Base-by-base conservation (phyloP, 2,888 invertebrate genomes). In the Gymnoscelis rufifasciata region DNA sequence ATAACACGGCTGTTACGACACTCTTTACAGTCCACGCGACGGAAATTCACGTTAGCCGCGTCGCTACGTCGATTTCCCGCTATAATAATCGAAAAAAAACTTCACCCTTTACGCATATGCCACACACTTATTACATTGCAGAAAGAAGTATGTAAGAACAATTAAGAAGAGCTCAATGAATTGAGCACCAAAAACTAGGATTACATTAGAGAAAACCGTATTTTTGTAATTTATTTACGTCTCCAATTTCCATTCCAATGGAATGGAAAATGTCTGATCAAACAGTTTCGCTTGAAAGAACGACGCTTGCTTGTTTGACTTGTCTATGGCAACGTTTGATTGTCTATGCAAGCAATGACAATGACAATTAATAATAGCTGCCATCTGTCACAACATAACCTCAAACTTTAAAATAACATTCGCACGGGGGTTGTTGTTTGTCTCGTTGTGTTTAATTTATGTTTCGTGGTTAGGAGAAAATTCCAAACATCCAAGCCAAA, bases 11-110 rank as follows among this genome's bases (percentile, higher is more conserved):
- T 71, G 69, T 77, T 75, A 74, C 71, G 71, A 77, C 72, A 78
- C 78, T 73, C 60, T 63, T 31, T 64, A 64, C 63, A 69, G 68
- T 62, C 67, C 64, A 68, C 68, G 68, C 64, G 62, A 74, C 69
- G 68, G 79, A 74, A 73, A 77, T 75, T 67, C 69, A 73, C 70
- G 71, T 72, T 71, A 75, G 71, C 41, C 78, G 87, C 86, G 87
- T 84, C 87, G 81, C 83, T 73, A 68, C 68, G 74, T 66, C 73
- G 79, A 74, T 86, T 87, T 87, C 87, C 87, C 87, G 87, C 87
- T 87, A 74, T 86, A 82, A 69, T 74, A 73, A 62, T 64, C 48
- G 56, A 67, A 75, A 76, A 78, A 68, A 75, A 67, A 66, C 40
- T 60, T 29, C 47, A 47, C 42, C 56, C 57, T 64, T 60, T 52